These are phyloP conservation scores for Folsomia candida DNA, from an alignment of 2,888 invertebrate genomes.

Conservation along the genomic window DNA sequence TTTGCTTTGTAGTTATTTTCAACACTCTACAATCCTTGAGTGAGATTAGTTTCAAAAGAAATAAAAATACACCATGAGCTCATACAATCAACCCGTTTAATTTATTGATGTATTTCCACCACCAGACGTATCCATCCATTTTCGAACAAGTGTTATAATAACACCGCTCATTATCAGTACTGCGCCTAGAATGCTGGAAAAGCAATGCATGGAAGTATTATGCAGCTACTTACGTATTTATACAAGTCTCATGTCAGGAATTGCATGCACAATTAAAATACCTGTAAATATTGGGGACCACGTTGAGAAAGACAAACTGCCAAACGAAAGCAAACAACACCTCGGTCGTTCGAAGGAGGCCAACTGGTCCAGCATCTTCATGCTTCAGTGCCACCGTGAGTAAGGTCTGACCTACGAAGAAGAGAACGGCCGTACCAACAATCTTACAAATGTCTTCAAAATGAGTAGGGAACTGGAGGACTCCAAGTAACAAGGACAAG, in stretches of 20 bases:
- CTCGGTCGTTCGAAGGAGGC: constrained; percentile 28
- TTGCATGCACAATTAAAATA: too few species aligned
- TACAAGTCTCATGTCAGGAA: neutral
- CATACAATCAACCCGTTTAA: neutral
- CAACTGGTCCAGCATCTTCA: constrained; percentile 32
- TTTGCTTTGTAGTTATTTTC: neutral
- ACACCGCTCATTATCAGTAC: constrained; percentile 21
- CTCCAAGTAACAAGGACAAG: constrained; percentile 13
- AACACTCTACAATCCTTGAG: too few species aligned
- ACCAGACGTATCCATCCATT: constrained; percentile 27
- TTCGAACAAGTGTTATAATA: constrained; percentile 16
- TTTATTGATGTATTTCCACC: too few species aligned
- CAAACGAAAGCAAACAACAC: constrained; percentile 34
- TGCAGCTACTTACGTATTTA: neutral
- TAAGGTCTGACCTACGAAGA: constrained; percentile 24
- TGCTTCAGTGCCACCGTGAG: constrained; percentile 28
- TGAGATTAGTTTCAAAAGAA: neutral
- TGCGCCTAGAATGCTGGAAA: constrained; percentile 23
- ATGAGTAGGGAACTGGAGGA: constrained; percentile 13
- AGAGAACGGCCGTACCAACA: constrained; percentile 17
- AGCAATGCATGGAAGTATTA: neutral
- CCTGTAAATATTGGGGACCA: constrained; percentile 34
- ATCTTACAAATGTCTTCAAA: neutral
- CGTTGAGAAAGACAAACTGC: constrained; percentile 37
- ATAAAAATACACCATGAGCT: neutral